A percentile compares a stretch with the other conserved stretches of the same genome.
phyloP scores from a whole-genome alignment of 2,797 vertebrate species.

The Hephaestus fuliginosus region DNA sequence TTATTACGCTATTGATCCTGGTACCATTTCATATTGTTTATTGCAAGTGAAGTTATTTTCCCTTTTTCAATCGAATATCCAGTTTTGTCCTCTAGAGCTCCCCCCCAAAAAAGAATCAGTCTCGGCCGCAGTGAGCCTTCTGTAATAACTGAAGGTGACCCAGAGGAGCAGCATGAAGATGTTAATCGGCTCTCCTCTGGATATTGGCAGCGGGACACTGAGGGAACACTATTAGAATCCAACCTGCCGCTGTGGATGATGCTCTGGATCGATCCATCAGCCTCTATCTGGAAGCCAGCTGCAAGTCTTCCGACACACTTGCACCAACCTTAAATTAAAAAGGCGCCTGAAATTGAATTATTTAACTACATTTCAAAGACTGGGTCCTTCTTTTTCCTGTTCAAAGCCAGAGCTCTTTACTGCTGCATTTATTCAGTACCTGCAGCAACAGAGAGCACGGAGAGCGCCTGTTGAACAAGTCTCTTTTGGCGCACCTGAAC shows the following conservation, averaged over 20 bases:
- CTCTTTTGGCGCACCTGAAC: neutral
- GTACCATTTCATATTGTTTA: neutral
- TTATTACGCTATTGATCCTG: neutral
- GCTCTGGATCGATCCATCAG: slow-evolving; percentile 26
- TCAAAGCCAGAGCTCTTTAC: slow-evolving; percentile 35
- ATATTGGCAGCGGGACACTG: neutral
- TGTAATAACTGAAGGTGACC: neutral
- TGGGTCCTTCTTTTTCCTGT: neutral
- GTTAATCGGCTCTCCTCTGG: neutral
- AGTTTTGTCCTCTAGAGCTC: neutral
- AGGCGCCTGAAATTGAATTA: slow-evolving; percentile 33
- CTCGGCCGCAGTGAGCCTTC: no score
- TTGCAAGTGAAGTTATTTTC: neutral
- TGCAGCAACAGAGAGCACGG: neutral
- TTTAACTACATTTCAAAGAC: slow-evolving; percentile 46
- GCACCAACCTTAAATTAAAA: slow-evolving; percentile 20
- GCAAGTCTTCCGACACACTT: slow-evolving; percentile 5
- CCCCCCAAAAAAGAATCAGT: neutral
- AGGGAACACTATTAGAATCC: neutral
- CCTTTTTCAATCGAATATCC: neutral
- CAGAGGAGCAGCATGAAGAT: neutral
- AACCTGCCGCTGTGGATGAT: slow-evolving; percentile 6
- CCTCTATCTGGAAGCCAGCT: neutral
- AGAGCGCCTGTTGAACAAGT: neutral
- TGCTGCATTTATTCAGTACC: slow-evolving; percentile 11